Base-by-base conservation (phyloP, 2,113 vertebrate species). In the Hemichromis elongatus region DNA sequence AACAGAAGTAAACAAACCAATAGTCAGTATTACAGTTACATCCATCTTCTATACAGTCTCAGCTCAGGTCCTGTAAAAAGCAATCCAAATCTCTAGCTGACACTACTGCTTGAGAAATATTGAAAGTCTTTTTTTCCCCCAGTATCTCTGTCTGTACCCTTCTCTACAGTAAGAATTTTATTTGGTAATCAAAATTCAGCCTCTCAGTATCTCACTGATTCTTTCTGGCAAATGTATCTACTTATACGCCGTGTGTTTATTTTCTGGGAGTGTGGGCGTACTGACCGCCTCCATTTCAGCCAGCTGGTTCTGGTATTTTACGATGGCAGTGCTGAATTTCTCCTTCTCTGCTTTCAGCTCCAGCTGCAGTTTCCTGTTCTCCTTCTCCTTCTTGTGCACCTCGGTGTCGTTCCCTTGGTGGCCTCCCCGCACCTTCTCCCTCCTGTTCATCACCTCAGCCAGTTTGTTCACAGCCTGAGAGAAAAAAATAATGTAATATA, bases 201-300 rank as follows among this genome's bases (percentile, higher is more conserved):
- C 45, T 66, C 24, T 63, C 33, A 52, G 19, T 61, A 16, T 82
- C 55, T 77, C 24, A 75, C 63, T 57, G 37, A 80, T 75, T 80
- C 75, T 80, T 80, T 85, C 26, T 56, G 56, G 37, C 55, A 68
- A 70, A 75, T 52, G 16, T 75, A 52, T 50, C 75, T 63, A 68
- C 80, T 28, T 79, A 52, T 21, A 18, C 42, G 18, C 18, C 16
- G n/a, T 55, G 82, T 54, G 4, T 84, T 54, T 9, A 75, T 77
- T 86, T 63, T 79, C 59, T 16, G 68, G 18, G 24, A 21, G 78
- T 10, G 84, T 87, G 45, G 86, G 79, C 7, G 10, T 56, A 95
- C 98, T 97, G 96, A 99, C 99, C 61, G 97, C 98, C 93, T 99
- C 98, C 98, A 99, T 98, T 19, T 99, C 99, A 30, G 95, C 97